Evolutionary conservation across 2,888 invertebrate genomes (phyloP).

Genomic region (Drosophila quasianomalipes): DNA sequence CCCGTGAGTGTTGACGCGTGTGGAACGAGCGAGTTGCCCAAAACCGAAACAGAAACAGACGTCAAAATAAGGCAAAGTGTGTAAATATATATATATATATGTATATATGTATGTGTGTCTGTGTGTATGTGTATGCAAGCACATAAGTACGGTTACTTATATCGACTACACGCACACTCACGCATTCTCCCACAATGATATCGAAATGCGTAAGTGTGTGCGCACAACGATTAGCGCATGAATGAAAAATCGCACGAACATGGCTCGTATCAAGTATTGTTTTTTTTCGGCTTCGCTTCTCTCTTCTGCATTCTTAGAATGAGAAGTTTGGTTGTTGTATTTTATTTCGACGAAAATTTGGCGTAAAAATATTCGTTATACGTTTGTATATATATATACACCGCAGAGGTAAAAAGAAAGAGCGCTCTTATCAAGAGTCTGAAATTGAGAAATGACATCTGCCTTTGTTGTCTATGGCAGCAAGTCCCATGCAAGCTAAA

Average conservation of each 20-base stretch:
- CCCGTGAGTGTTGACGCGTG: slow-evolving; percentile 65
- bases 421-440: background rate
- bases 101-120: slow-evolving; percentile 1
- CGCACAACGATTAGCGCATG: slow-evolving; percentile 73
- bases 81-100: slow-evolving; percentile 35
- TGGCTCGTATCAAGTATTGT: slow-evolving; percentile 39
- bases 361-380: slow-evolving; percentile 42
- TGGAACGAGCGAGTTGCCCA: slow-evolving; percentile 31
- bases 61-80: slow-evolving; percentile 51
- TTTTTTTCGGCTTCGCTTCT: slow-evolving; percentile 21
- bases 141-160: slow-evolving; percentile 1
- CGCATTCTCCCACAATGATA: slow-evolving; percentile 35
- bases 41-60: slow-evolving; percentile 40
- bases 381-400: background rate
- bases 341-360: slow-evolving; percentile 24
- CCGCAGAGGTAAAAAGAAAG: background rate
- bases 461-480: background rate
- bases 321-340: background rate
- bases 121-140: background rate
- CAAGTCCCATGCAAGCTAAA: background rate
- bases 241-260: slow-evolving; percentile 70
- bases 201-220: slow-evolving; percentile 20
- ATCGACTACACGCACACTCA: slow-evolving; percentile 16
- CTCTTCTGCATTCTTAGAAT: slow-evolving; percentile 6
- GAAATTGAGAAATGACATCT: background rate